These are phyloP conservation scores for Lithophane socia DNA, from an alignment of 2,888 invertebrate species.

Conservation along the genomic window DNA sequence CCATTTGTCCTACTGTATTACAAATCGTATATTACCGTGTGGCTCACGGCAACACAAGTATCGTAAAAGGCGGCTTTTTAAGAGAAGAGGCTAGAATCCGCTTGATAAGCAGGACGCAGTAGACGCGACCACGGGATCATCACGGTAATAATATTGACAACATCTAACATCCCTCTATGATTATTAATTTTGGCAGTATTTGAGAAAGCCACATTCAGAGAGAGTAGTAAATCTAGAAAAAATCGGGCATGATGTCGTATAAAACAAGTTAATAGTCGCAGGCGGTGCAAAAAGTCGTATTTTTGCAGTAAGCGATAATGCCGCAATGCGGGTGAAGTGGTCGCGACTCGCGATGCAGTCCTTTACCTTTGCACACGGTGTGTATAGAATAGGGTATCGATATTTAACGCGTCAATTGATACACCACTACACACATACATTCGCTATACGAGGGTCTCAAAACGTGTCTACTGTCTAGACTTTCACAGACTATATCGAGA, in stretches of 20 bases:
- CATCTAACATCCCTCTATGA: background rate
- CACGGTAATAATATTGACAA: background rate
- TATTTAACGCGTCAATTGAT: constrained; percentile 19
- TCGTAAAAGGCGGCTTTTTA: background rate
- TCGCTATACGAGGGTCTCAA: background rate
- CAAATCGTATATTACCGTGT: constrained; percentile 11
- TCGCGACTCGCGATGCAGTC: constrained; percentile 36
- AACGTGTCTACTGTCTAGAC: constrained; percentile 30
- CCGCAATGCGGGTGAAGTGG: constrained; percentile 58
- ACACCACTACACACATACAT: constrained; percentile 2
- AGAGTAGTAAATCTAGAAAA: background rate
- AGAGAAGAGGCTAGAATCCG: background rate
- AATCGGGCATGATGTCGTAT: background rate
- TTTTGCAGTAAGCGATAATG: constrained; percentile 38
- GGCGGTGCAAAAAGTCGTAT: constrained; percentile 2
- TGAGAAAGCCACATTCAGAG: background rate
- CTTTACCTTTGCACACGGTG: constrained; percentile 29
- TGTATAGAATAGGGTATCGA: constrained; percentile 17
- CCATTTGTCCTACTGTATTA: constrained; percentile 21
- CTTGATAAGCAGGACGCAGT: background rate
- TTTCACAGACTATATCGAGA: constrained; percentile 34
- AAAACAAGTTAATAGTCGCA: background rate
- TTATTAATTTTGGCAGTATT: background rate
- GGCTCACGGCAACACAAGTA: background rate
- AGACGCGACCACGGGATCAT: background rate